phyloP scores from a whole-genome alignment of 1,140 invertebrate genomes.

The Chymomyza costata region DNA sequence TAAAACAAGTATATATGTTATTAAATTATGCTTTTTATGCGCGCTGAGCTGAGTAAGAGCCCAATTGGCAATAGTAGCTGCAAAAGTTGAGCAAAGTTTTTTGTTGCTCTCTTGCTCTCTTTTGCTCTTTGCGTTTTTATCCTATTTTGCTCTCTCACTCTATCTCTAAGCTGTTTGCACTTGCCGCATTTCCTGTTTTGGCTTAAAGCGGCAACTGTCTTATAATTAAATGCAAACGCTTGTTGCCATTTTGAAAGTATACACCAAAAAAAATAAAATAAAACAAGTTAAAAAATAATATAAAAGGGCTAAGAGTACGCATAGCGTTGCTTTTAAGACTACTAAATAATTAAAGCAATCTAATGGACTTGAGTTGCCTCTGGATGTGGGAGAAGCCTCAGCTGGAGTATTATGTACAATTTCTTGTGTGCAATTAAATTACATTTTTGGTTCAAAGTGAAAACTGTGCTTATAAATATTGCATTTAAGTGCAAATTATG shows the following conservation, averaged over 20 bases:
- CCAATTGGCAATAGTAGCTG: too few relatives aligned
- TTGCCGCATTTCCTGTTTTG: too few relatives aligned
- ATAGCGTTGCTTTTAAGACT: slow-evolving; percentile 60
- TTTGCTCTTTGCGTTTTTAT: too few relatives aligned
- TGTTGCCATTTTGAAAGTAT: slow-evolving; percentile 50
- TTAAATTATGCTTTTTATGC: too few relatives aligned
- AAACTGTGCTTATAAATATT: slow-evolving; percentile 50
- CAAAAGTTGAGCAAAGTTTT: too few relatives aligned
- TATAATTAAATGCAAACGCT: slow-evolving; percentile 67
- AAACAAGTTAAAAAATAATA: too few relatives aligned
- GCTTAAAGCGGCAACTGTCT: too few relatives aligned
- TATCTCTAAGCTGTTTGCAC: too few relatives aligned
- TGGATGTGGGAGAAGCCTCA: neutral
- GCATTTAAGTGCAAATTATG: slow-evolving; percentile 57
- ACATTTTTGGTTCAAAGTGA: slow-evolving; percentile 55
- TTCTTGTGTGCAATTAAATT: slow-evolving; percentile 58
- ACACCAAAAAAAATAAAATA: slow-evolving; percentile 41
- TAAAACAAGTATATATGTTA: too few relatives aligned
- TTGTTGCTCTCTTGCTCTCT: too few relatives aligned
- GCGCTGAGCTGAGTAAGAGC: too few relatives aligned
- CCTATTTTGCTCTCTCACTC: too few relatives aligned
- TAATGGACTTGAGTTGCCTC: slow-evolving; percentile 61
- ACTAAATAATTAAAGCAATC: slow-evolving; percentile 67
- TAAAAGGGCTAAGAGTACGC: slow-evolving; percentile 44
- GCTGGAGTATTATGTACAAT: neutral